phyloP scores from a whole-genome alignment of 2,113 vertebrate species.

The Crotophaga sulcirostris region DNA sequence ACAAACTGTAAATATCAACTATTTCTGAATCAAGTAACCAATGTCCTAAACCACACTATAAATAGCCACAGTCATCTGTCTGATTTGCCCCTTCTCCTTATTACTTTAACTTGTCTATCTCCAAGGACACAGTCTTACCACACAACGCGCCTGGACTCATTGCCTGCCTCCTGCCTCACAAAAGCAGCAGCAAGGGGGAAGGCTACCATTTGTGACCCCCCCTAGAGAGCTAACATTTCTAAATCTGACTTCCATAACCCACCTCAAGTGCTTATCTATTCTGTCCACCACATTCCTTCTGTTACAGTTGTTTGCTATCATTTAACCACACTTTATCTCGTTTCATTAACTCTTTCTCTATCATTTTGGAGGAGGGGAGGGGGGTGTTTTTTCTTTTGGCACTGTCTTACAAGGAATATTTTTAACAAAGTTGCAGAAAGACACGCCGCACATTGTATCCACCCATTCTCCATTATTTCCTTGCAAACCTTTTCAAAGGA shows the following conservation, averaged over 20 bases:
- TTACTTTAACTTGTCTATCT: constrained; percentile 32
- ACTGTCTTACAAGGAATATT: not conserved
- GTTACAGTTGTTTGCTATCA: not conserved
- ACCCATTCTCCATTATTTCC: not conserved
- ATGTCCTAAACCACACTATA: constrained; percentile 47
- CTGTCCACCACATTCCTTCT: not conserved
- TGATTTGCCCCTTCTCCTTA: constrained; percentile 50
- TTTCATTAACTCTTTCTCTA: not conserved
- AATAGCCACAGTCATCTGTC: constrained; percentile 56
- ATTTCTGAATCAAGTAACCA: constrained; percentile 39
- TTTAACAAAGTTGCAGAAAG: not conserved
- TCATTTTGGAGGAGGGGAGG: too few relatives aligned
- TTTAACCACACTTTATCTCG: not conserved
- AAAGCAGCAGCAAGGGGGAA: not conserved
- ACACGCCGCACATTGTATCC: not conserved
- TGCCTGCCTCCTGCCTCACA: not conserved
- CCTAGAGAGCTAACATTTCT: not conserved
- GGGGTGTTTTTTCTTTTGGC: not conserved
- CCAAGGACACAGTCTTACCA: constrained; percentile 9
- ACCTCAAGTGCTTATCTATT: not conserved
- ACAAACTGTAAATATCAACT: constrained; percentile 57
- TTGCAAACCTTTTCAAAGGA: not conserved
- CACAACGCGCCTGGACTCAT: not conserved
- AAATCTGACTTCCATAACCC: not conserved
- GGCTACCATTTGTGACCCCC: not conserved